Base-by-base conservation (phyloP, 2,797 vertebrate species). In the Eupleurogrammus muticus region DNA sequence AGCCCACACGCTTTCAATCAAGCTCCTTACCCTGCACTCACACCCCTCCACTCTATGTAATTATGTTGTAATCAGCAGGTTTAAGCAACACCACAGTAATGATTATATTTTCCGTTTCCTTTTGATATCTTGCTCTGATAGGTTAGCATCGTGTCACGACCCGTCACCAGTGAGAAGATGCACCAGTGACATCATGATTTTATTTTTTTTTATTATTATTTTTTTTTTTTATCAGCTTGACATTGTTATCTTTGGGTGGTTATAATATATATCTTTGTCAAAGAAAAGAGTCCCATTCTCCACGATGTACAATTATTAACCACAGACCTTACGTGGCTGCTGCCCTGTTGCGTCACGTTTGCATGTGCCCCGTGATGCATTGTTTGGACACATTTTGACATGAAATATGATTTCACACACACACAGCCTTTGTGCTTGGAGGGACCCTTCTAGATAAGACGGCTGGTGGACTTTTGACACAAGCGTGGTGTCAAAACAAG, bases 301-400 rank as follows among this genome's bases (percentile, higher is more conserved):
- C 36, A 52, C 56, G 53, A 68, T 74, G 59, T 64, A n/a, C 51
- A 90, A 86, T 88, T 59, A 90, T 87, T 89, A 89, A 89, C 87
- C 72, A 60, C 12, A 51, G 42, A 36, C n/a, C 63, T 19, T 47
- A 23, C 1, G 0, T 60, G n/a, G 1, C 44, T 47, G 57, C 59
- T 36, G 59, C 34, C 42, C 62, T 70, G 44, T 86, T 79, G 84
- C 75, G 14, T 80, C 87, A 87, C 54, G 2, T 57, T 13, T 17
- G 32, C 73, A 76, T 58, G 34, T 71, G 72, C 57, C 51, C 13
- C 2, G 0, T 9, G 34, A 56, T 21, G 49, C 54, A 70, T 21
- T 53, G 65, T 80, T 79, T 82, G 66, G 42, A 63, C 79, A 85
- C 19, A 16, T 58, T 81, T 75, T 73, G 72, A 85, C 65, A 28